These are phyloP conservation scores for Fregetta grallaria DNA, from an alignment of 2,113 vertebrate genomes.

Conservation along the genomic window DNA sequence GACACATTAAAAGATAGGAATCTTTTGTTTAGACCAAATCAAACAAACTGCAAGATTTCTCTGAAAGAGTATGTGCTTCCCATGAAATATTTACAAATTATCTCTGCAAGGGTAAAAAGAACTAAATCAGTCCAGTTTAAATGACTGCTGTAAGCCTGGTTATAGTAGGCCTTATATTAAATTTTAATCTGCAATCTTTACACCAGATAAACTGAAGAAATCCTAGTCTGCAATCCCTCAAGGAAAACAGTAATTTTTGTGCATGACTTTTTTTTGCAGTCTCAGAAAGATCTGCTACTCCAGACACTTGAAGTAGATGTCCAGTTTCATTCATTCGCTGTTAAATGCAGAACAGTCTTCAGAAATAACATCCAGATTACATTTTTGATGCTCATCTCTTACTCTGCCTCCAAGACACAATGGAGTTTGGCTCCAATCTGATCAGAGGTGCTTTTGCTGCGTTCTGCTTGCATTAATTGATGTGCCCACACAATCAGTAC, in stretches of 20 bases:
- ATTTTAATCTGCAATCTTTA: not conserved
- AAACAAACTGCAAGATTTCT: not conserved
- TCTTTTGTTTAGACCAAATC: not conserved
- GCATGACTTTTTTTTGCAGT: not conserved
- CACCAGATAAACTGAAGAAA: not conserved
- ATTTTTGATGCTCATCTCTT: not conserved
- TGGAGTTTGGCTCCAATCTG: not conserved
- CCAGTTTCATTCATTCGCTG: not conserved
- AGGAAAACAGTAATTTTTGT: not conserved
- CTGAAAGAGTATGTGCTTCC: not conserved
- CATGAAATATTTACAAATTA: not conserved
- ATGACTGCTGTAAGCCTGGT: not conserved
- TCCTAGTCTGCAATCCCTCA: not conserved
- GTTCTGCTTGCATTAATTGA: not conserved
- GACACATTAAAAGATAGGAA: not conserved
- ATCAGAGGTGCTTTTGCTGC: not conserved
- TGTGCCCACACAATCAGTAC: not conserved
- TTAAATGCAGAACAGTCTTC: not conserved
- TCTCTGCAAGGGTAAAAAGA: not conserved
- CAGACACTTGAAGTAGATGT: not conserved
- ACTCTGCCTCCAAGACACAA: not conserved
- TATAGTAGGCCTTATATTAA: not conserved
- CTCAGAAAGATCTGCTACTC: not conserved
- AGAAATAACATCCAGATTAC: not conserved
- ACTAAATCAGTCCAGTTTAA: not conserved